Conservation (phyloP, 2,113 vertebrate species). For the Scopus umbretta region DNA sequence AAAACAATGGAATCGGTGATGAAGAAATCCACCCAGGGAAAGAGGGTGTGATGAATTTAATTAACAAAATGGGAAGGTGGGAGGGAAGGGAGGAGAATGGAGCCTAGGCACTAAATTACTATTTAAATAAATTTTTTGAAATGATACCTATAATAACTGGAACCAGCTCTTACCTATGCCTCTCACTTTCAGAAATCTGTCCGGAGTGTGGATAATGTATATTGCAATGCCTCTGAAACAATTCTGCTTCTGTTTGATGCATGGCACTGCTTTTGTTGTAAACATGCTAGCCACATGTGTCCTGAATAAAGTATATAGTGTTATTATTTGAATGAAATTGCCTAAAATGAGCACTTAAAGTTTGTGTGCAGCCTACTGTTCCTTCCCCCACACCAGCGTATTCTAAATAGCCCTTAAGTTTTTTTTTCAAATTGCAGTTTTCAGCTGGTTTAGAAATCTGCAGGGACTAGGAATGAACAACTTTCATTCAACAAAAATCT, state of each 20-base stretch:
- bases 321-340: neutral
- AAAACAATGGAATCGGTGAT: slow-evolving; percentile 18
- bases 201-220: neutral
- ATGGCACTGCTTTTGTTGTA: neutral
- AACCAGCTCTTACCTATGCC: neutral
- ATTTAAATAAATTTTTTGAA: neutral
- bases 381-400: neutral
- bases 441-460: neutral
- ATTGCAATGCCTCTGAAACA: neutral
- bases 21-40: neutral
- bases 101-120: neutral
- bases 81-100: neutral
- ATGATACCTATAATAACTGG: neutral
- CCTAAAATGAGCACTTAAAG: neutral
- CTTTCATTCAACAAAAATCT: neutral
- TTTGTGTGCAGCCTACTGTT: neutral
- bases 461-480: neutral
- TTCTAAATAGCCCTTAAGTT: neutral
- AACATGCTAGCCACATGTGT: neutral
- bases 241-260: neutral
- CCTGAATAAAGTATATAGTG: neutral
- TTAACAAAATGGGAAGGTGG: neutral
- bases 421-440: neutral
- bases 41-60: neutral
- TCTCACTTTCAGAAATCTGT: neutral